These are phyloP conservation scores for Azorinus chamasolen DNA, from an alignment of 2,888 invertebrate species.

Conservation along the genomic window DNA sequence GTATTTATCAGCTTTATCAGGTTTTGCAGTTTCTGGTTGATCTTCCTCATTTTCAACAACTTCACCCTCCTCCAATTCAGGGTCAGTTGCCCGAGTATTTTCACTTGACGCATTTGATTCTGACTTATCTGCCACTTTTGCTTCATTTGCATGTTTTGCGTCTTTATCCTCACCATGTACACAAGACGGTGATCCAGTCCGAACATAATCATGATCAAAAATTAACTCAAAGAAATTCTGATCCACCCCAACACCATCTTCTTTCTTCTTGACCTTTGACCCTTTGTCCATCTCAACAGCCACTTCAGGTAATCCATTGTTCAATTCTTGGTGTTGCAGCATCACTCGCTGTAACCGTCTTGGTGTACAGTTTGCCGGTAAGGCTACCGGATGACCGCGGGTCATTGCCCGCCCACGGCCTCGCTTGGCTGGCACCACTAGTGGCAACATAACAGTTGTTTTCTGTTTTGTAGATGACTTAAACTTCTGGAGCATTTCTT, in stretches of 20 bases:
- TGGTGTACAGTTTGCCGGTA: conserved; percentile 60
- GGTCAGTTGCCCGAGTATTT: background rate
- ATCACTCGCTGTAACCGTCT: conserved; percentile 67
- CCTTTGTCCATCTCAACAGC: conserved; percentile 9
- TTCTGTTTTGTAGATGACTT: conserved; percentile 64
- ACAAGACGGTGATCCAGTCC: too few relatives aligned
- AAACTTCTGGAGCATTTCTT: conserved; percentile 24
- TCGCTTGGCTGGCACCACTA: conserved; percentile 72
- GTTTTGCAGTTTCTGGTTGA: conserved; percentile 11
- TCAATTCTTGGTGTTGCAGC: conserved; percentile 49
- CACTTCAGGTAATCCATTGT: conserved; percentile 28
- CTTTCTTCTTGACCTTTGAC: conserved; percentile 3
- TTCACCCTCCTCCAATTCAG: conserved; percentile 67
- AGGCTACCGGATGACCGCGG: conserved; percentile 63
- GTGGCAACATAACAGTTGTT: conserved; percentile 76
- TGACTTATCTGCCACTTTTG: too few relatives aligned
- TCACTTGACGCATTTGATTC: too few relatives aligned
- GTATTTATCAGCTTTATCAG: conserved; percentile 46
- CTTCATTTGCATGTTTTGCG: too few relatives aligned
- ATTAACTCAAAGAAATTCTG: conserved; percentile 73
- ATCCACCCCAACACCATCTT: conserved; percentile 17
- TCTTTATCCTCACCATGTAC: too few relatives aligned
- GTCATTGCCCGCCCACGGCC: conserved; percentile 68
- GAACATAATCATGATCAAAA: conserved; percentile 89
- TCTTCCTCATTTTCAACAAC: conserved; percentile 43